These are phyloP conservation scores for Coleophora deauratella DNA, from an alignment of 2,888 invertebrate species.

Conservation along the genomic window DNA sequence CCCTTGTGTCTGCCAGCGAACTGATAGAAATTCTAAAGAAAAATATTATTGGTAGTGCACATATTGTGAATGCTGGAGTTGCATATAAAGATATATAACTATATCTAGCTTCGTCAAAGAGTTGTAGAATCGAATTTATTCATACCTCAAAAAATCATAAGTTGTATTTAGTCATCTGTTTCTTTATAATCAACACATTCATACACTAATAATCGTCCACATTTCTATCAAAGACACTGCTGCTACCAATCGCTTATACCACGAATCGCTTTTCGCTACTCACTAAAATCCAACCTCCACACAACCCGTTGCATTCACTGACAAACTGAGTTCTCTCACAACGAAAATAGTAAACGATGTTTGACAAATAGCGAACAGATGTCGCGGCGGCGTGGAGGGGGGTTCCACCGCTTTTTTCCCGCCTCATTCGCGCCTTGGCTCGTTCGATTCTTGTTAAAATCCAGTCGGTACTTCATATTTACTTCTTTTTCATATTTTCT, in stretches of 20 bases:
- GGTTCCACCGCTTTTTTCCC: conserved; percentile 27
- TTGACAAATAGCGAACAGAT: conserved; percentile 69
- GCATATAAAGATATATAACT: no score
- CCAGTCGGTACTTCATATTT: no score
- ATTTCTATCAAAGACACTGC: not conserved
- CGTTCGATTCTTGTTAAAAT: conserved; percentile 1
- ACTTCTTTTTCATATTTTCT: no score
- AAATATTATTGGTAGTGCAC: conserved; percentile 26
- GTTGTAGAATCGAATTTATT: no score
- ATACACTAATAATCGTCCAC: no score
- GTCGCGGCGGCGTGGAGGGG: conserved; percentile 34
- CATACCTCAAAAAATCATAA: no score
- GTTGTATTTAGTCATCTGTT: no score
- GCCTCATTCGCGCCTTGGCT: conserved; percentile 11
- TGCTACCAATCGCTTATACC: not conserved
- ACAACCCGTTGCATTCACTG: conserved; percentile 30
- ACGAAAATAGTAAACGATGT: conserved; percentile 65
- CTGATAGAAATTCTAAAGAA: conserved; percentile 30
- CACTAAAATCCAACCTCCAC: not conserved
- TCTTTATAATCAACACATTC: no score
- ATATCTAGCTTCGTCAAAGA: no score
- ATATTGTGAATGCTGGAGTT: no score
- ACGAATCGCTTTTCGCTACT: conserved; percentile 5
- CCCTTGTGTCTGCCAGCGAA: conserved; percentile 31
- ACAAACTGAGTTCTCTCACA: conserved; percentile 37